phyloP scores from a whole-genome alignment of 2,113 vertebrate genomes.

The Toxostoma redivivum region DNA sequence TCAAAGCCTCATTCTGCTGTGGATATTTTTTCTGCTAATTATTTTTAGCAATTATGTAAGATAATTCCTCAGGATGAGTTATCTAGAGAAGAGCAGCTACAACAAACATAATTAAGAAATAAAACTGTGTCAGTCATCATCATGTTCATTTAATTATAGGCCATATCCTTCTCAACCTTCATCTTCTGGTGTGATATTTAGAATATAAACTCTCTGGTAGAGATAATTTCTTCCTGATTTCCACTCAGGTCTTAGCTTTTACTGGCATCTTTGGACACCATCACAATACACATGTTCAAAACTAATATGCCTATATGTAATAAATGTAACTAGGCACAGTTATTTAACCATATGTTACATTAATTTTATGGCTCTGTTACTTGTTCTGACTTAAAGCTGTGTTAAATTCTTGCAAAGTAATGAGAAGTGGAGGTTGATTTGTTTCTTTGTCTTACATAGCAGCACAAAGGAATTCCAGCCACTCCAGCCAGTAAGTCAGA shows the following conservation, averaged over 20 bases:
- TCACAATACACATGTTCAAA: neutral
- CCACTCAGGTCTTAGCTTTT: neutral
- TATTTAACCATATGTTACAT: neutral
- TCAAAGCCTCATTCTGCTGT: neutral
- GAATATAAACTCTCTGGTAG: neutral
- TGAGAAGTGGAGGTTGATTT: neutral
- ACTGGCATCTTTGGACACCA: neutral
- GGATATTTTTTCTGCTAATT: slow-evolving; percentile 17
- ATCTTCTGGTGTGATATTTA: neutral
- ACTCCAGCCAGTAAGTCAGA: neutral
- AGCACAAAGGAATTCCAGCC: neutral
- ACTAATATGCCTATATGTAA: neutral
- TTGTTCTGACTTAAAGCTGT: neutral
- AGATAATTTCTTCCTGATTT: neutral
- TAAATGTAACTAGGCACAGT: neutral
- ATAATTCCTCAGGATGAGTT: neutral
- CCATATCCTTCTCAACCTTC: neutral
- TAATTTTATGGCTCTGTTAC: neutral
- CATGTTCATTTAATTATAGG: slow-evolving; percentile 4
- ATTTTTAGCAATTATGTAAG: slow-evolving; percentile 1
- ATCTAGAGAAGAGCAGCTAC: neutral
- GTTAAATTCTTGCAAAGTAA: neutral
- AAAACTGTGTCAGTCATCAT: slow-evolving; percentile 1
- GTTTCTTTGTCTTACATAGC: neutral
- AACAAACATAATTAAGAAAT: slow-evolving; percentile 19